Evolutionary conservation across 2,113 vertebrate species (phyloP), one percentile per base, ranked within the genome.

Genomic region (Pholis gunnellus): DNA sequence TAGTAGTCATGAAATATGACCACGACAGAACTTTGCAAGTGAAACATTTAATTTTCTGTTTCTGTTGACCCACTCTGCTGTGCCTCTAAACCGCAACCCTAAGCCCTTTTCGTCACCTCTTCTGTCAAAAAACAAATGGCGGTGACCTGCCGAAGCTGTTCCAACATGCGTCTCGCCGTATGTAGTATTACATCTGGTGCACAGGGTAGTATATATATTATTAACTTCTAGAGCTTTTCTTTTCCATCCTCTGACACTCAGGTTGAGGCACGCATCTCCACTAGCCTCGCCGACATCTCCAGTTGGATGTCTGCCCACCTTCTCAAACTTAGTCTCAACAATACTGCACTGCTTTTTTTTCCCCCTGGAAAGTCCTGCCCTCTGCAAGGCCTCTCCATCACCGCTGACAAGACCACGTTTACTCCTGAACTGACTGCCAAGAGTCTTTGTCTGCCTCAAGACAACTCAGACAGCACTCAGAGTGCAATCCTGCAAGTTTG

Each of bases 371-470:
- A 91, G 81, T 89, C 83, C 69, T 90, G 83, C 87, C 85, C 83
- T 88, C 75, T 78, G 72, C 76, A 71, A 85, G 90, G 83, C 90
- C 89, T 87, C 78, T 90, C 88, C 81, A 85, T 88, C 85, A 84
- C 79, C 29, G 72, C 84, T 78, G 83, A 87, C 88, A 90, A 65
- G 72, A 76, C 72, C 80, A 69, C 85, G 73, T 88, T 91, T 79
- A 68, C 81, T 82, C 38, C 78, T 74, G 61, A 61, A 22, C 63
- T 0, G 7, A 50, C 71, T 83, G 89, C 87, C 89, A 91, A 80
- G 79, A 87, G 72, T 84, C 86, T 80, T 34, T 17, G 52, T 88
- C 84, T 82, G 86, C 78, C 64, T 87, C 75, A 1, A 86, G 79
- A 85, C 81, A 27, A 74, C 88, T 86, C 82, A 85, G 79, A 34